These are phyloP conservation scores for Steinernema khuongi DNA, from an alignment of 1,140 invertebrate species.

Conservation along the genomic window DNA sequence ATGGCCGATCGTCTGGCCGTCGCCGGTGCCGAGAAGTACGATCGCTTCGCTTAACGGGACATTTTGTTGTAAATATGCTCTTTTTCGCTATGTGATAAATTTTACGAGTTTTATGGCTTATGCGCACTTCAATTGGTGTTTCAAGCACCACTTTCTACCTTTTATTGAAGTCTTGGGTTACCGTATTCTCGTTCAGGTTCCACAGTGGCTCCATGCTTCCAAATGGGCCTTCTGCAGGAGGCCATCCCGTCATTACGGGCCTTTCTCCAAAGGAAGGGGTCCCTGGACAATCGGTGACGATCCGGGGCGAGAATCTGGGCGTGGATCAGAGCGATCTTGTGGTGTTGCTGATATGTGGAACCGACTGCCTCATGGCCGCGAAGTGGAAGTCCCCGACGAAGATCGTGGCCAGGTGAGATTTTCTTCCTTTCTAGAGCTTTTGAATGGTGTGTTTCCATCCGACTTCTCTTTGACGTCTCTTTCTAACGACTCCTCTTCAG, in stretches of 20 bases:
- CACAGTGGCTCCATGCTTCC: not conserved
- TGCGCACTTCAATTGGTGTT: too few species aligned
- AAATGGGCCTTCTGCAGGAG: conserved; percentile 5
- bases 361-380: conserved; percentile 84
- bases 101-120: too few species aligned
- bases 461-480: too few species aligned
- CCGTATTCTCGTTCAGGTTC: not conserved
- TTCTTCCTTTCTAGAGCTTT: too few species aligned
- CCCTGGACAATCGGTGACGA: conserved; percentile 87
- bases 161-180: not conserved
- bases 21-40: conserved; percentile 61
- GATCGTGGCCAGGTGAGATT: conserved; percentile 87
- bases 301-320: conserved; percentile 91
- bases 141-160: not conserved
- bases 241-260: conserved; percentile 73
- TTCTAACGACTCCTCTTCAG: too few species aligned
- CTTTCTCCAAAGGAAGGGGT: conserved; percentile 95
- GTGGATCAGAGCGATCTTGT: conserved; percentile 75
- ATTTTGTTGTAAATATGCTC: too few species aligned
- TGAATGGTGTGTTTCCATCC: too few species aligned
- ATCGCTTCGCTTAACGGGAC: not conserved
- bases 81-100: too few species aligned
- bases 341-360: conserved; percentile 86
- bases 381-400: conserved; percentile 97
- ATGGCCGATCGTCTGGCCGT: conserved; percentile 78